These are phyloP conservation scores for Corynorhinus townsendii DNA, from an alignment of 2,113 vertebrate species.

Conservation along the genomic window DNA sequence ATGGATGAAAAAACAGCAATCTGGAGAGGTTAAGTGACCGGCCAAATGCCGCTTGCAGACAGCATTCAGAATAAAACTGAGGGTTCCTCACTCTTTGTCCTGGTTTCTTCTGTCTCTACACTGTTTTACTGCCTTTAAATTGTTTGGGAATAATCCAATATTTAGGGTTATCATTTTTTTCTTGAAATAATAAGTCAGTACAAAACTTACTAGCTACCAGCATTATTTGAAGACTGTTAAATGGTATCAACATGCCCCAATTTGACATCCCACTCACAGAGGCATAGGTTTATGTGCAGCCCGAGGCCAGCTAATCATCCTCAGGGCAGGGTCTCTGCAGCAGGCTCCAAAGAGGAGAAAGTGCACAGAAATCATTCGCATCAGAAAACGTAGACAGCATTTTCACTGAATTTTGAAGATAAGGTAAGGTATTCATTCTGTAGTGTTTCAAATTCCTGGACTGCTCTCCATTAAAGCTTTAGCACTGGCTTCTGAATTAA, in stretches of 20 bases:
- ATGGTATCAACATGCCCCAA: background rate
- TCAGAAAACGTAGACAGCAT: background rate
- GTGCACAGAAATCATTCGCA: background rate
- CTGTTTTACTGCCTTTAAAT: background rate
- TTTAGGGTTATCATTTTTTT: background rate
- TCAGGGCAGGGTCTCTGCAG: background rate
- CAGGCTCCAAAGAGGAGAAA: background rate
- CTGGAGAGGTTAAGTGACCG: background rate
- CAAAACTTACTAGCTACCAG: background rate
- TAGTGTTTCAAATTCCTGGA: background rate
- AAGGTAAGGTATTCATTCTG: background rate
- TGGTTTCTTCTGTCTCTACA: background rate
- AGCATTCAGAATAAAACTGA: background rate
- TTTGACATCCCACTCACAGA: background rate
- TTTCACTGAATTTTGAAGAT: background rate
- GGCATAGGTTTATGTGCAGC: background rate
- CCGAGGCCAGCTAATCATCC: background rate
- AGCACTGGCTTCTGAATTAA: background rate
- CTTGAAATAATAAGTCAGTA: conserved; percentile 6
- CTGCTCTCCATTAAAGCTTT: background rate
- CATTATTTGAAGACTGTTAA: background rate
- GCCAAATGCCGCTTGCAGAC: background rate
- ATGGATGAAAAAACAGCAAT: background rate
- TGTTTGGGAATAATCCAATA: background rate
- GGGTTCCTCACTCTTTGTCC: background rate